phyloP scores from a whole-genome alignment of 1,140 invertebrate genomes.

The Branchinecta lynchi region DNA sequence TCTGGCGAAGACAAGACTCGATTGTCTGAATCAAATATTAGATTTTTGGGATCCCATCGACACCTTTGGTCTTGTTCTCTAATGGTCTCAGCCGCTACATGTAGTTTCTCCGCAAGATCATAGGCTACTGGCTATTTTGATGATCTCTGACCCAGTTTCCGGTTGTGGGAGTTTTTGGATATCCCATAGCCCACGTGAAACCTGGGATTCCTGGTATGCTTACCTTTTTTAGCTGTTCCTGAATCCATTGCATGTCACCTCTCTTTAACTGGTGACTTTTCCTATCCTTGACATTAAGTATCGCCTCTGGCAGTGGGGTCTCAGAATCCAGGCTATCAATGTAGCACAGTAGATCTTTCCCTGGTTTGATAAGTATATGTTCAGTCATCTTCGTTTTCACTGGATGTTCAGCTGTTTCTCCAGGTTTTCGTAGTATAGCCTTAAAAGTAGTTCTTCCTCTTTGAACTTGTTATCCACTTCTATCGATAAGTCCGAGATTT shows the following conservation, averaged over 20 bases:
- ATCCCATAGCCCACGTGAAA: background rate
- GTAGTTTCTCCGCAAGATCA: too few relatives aligned
- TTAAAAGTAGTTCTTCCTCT: constrained; percentile 57
- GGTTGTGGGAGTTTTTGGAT: constrained; percentile 9
- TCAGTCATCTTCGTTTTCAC: constrained; percentile 13
- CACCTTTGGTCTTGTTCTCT: too few relatives aligned
- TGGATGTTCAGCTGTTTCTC: constrained; percentile 51
- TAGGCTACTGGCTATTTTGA: too few relatives aligned
- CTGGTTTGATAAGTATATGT: constrained; percentile 15
- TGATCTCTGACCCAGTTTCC: too few relatives aligned
- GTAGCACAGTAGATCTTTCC: constrained; percentile 20
- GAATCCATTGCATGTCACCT: constrained; percentile 34
- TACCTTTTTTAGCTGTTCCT: constrained; percentile 19
- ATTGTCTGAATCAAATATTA: too few relatives aligned
- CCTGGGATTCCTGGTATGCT: background rate
- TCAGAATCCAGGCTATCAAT: constrained; percentile 14
- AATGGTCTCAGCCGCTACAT: too few relatives aligned
- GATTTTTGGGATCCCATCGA: too few relatives aligned
- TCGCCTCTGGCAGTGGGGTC: background rate
- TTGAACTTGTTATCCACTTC: constrained; percentile 54
- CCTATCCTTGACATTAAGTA: constrained; percentile 14
- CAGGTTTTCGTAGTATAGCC: constrained; percentile 52
- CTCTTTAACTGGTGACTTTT: constrained; percentile 30
- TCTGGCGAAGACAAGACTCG: too few relatives aligned
- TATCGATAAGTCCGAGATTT: constrained; percentile 21